A percentile compares a stretch with the other conserved stretches of the same genome.
These are phyloP conservation scores for Papilio gigon DNA, from an alignment of 2,888 invertebrate species.

Conservation along the genomic window DNA sequence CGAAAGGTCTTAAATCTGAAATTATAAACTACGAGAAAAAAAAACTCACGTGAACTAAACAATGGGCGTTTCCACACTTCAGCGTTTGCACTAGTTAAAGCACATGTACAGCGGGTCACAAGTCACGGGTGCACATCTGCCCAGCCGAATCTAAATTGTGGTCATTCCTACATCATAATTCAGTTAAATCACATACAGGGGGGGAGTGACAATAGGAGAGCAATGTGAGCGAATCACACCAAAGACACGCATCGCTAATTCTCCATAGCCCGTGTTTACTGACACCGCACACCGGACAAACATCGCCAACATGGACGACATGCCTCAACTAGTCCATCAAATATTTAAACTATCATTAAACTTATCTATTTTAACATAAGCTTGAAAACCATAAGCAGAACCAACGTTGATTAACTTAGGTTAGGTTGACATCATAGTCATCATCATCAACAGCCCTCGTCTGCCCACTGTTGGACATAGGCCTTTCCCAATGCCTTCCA, in stretches of 20 bases:
- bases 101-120: conserved; percentile 56
- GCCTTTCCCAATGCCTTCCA: too few relatives aligned
- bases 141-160: conserved; percentile 77
- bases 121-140: conserved; percentile 67
- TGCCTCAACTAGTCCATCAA: conserved; percentile 39
- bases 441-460: too few relatives aligned
- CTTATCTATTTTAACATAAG: not conserved
- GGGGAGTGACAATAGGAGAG: conserved; percentile 79
- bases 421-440: too few relatives aligned
- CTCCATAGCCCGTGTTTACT: conserved; percentile 70
- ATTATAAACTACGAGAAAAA: not conserved
- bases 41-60: conserved; percentile 63
- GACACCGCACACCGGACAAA: conserved; percentile 66
- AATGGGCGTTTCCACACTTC: conserved; percentile 51
- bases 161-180: conserved; percentile 78
- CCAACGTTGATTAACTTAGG: too few relatives aligned
- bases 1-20: too few relatives aligned
- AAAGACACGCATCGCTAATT: conserved; percentile 78
- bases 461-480: too few relatives aligned
- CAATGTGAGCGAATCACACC: conserved; percentile 82
- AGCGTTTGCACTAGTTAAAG: conserved; percentile 55
- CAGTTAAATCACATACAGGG: conserved; percentile 80
- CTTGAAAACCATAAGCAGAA: too few relatives aligned
- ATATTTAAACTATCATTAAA: conserved; percentile 43
- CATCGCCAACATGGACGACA: conserved; percentile 56